phyloP scores from a whole-genome alignment of 2,797 vertebrate genomes.

The Scarus forsteni region DNA sequence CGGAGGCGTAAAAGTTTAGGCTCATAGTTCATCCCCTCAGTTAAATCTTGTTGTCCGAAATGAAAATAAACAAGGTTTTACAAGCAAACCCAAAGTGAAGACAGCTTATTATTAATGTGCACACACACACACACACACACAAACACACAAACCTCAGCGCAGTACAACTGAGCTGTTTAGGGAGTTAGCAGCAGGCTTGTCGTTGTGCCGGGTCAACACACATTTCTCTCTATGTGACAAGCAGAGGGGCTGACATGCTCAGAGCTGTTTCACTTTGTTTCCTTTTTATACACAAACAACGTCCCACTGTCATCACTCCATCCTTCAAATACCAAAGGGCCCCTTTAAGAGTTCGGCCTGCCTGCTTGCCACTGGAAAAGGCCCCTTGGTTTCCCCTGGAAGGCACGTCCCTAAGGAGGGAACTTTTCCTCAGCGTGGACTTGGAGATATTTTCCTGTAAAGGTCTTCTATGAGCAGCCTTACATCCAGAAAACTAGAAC shows the following conservation, averaged over 20 bases:
- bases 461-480: slow-evolving; percentile 22
- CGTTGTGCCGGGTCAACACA: slow-evolving; percentile 59
- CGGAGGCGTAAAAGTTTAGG: background rate
- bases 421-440: slow-evolving; percentile 37
- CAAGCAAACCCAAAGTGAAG: slow-evolving; percentile 26
- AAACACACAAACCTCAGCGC: slow-evolving; percentile 30
- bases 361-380: slow-evolving; percentile 51
- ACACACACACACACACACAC: background rate
- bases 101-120: slow-evolving; percentile 23
- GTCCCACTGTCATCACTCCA: slow-evolving; percentile 81
- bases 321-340: slow-evolving; percentile 79
- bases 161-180: slow-evolving; percentile 50
- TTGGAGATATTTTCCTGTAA: slow-evolving; percentile 33
- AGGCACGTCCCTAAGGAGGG: slow-evolving; percentile 59
- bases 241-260: slow-evolving; percentile 70
- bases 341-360: slow-evolving; percentile 60
- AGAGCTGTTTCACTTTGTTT: slow-evolving; percentile 79
- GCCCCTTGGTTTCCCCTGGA: slow-evolving; percentile 63
- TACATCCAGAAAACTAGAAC: slow-evolving; percentile 21
- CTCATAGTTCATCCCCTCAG: background rate
- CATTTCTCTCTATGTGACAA: slow-evolving; percentile 68
- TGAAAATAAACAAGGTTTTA: slow-evolving; percentile 38
- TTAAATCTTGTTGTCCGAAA: slow-evolving; percentile 9
- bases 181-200: slow-evolving; percentile 49
- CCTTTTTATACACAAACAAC: slow-evolving; percentile 80